These are phyloP conservation scores for Denticeps clupeoides DNA, from an alignment of 2,797 vertebrate genomes.

Conservation along the genomic window DNA sequence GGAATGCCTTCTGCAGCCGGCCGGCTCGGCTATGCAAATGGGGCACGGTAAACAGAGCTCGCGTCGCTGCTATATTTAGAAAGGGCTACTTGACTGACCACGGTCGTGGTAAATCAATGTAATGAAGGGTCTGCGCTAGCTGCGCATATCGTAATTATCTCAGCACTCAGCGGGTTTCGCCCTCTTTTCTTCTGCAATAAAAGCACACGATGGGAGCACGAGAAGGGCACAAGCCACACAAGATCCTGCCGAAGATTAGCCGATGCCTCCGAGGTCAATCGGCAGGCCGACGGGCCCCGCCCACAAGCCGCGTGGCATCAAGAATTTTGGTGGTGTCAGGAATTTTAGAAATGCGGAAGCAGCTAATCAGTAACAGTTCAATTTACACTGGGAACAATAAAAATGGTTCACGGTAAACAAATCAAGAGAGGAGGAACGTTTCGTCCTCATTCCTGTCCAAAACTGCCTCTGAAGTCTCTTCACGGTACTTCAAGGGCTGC, in stretches of 20 bases:
- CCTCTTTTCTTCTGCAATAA: not conserved
- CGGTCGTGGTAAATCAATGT: conserved; percentile 2
- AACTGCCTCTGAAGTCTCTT: no score
- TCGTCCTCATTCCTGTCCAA: no score
- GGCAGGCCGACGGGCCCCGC: no score
- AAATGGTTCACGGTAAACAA: conserved; percentile 9
- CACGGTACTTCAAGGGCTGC: no score
- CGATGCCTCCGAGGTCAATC: no score
- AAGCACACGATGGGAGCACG: not conserved
- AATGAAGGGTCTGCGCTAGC: not conserved
- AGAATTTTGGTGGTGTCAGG: conserved; percentile 22
- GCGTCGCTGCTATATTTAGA: conserved; percentile 1
- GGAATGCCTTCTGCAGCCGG: not conserved
- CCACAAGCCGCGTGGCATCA: not conserved
- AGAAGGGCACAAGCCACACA: not conserved
- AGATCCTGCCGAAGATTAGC: not conserved
- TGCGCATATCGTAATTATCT: not conserved
- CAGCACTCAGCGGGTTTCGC: not conserved
- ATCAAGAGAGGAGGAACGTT: no score
- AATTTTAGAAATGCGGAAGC: conserved; percentile 41
- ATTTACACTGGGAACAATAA: conserved; percentile 11
- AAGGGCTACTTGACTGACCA: not conserved
- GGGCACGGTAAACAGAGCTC: not conserved
- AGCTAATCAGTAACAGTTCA: conserved; percentile 4
- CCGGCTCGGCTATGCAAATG: not conserved